These are phyloP conservation scores for Fistularia commersonii DNA, from an alignment of 2,797 vertebrate species.

Conservation along the genomic window DNA sequence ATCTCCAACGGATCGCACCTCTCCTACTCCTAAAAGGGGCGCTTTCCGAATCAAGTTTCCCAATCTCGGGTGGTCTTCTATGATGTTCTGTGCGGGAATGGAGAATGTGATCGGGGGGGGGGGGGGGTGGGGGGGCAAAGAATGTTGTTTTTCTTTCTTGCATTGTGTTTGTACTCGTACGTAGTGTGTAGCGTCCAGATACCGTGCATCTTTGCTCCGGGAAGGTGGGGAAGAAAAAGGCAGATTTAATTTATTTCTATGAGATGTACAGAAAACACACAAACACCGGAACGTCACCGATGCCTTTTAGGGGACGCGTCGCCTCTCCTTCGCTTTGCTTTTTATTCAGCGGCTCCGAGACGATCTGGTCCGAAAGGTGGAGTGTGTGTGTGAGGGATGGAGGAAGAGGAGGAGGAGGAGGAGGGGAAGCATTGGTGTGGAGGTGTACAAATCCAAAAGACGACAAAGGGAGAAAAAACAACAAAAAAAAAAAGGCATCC, in stretches of 20 bases:
- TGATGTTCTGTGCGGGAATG: constrained; percentile 74
- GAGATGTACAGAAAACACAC: constrained; percentile 40
- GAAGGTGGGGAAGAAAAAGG: constrained; percentile 7
- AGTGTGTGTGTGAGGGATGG: constrained; percentile 77
- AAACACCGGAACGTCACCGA: constrained; percentile 65
- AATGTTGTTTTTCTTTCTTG: constrained; percentile 28
- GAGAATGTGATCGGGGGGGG: constrained; percentile 66
- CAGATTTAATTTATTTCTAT: constrained; percentile 57
- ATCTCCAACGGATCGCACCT: constrained; percentile 91
- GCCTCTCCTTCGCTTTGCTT: no score
- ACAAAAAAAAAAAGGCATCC: constrained; percentile 39
- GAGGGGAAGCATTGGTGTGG: constrained; percentile 49
- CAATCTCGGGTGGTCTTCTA: constrained; percentile 70
- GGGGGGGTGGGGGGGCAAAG: constrained; percentile 8
- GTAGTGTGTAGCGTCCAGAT: constrained; percentile 58
- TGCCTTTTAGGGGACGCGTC: constrained; percentile 78
- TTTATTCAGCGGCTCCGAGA: no score
- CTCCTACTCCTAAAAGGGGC: constrained; percentile 82
- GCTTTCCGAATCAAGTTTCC: no score
- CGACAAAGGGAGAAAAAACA: constrained; percentile 1
- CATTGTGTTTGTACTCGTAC: constrained; percentile 59
- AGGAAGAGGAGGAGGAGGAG: no score
- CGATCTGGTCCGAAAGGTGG: constrained; percentile 50
- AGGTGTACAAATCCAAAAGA: constrained; percentile 13
- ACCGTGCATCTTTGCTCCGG: constrained; percentile 26